These are phyloP conservation scores for Lonchura striata DNA, from an alignment of 2,113 vertebrate species.

Conservation along the genomic window DNA sequence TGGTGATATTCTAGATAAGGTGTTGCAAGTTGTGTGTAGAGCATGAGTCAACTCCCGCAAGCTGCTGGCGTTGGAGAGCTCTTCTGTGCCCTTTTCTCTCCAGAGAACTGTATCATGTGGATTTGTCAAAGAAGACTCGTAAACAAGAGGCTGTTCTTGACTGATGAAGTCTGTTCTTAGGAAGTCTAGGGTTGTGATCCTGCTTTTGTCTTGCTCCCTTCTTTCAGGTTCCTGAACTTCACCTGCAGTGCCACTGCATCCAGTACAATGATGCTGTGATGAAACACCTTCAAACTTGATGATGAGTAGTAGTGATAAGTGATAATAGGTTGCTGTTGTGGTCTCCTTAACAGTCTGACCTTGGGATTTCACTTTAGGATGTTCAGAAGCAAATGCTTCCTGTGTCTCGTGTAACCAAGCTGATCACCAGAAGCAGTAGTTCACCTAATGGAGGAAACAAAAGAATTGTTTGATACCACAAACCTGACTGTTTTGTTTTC, in stretches of 20 bases:
- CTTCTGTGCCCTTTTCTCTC: background rate
- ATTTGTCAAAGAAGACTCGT: background rate
- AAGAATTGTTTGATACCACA: background rate
- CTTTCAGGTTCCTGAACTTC: background rate
- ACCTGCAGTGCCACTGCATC: background rate
- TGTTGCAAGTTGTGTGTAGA: background rate
- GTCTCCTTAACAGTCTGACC: background rate
- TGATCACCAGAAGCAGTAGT: background rate
- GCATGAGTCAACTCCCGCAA: fast-evolving
- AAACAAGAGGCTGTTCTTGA: background rate
- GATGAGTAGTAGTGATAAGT: background rate
- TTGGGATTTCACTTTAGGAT: background rate
- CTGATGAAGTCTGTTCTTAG: background rate
- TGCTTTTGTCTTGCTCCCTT: background rate
- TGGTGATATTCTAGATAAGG: fast-evolving
- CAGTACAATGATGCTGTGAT: fast-evolving
- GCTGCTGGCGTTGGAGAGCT: background rate
- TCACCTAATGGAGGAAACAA: background rate
- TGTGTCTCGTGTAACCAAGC: background rate
- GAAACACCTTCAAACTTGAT: background rate
- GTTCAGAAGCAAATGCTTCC: background rate
- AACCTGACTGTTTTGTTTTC: background rate
- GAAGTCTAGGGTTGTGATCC: background rate
- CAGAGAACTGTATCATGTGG: background rate
- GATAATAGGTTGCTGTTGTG: background rate